Evolutionary conservation across 2,113 vertebrate genomes (phyloP).

Genomic region (Ctenomys sociabilis): DNA sequence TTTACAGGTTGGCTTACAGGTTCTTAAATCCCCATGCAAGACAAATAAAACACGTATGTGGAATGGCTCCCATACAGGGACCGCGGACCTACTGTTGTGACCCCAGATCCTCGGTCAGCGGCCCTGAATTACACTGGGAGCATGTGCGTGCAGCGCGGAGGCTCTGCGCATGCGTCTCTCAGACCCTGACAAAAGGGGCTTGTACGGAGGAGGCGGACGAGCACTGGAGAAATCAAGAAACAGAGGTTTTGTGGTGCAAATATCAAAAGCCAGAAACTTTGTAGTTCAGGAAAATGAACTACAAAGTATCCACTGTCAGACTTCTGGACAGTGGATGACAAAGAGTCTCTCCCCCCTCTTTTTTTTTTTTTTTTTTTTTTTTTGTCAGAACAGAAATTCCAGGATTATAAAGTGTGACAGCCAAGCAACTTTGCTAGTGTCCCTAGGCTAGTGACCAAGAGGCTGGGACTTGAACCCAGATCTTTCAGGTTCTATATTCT

Average conservation of each 20-base stretch:
- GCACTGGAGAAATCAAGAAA: neutral
- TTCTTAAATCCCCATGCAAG: neutral
- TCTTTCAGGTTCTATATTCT: neutral
- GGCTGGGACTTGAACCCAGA: neutral
- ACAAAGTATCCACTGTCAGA: neutral
- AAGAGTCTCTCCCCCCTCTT: neutral
- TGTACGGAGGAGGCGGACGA: neutral
- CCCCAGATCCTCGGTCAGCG: neutral
- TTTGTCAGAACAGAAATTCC: neutral
- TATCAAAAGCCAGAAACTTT: neutral
- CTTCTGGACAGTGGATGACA: neutral
- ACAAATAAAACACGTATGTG: neutral
- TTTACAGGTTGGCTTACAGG: neutral
- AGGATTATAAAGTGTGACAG: neutral
- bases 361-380: neutral
- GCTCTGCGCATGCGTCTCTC: neutral
- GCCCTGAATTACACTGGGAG: too few relatives aligned
- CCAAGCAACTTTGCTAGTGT: neutral
- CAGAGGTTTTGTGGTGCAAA: accelerated
- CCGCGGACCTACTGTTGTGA: neutral
- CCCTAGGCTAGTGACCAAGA: neutral
- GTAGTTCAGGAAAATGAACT: neutral
- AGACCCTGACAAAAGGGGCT: neutral
- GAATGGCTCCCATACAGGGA: neutral
- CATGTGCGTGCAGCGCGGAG: neutral